Base-by-base conservation (phyloP, 1,140 invertebrate genomes). In the Batillaria attramentaria region DNA sequence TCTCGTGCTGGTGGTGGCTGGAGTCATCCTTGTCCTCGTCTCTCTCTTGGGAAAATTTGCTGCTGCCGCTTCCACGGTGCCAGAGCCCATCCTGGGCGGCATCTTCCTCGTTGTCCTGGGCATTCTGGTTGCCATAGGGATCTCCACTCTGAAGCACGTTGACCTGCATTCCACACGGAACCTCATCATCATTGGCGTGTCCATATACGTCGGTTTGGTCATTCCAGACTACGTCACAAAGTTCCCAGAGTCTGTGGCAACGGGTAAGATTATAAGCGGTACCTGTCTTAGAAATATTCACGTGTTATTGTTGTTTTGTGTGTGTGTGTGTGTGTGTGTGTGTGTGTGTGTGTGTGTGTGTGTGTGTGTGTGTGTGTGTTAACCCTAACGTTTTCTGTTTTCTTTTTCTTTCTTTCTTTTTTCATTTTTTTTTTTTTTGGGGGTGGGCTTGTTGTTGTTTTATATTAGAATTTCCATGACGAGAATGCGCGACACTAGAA, bases 31-130 rank as follows among this genome's bases (percentile, higher is more conserved):
- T 95, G 91, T 97, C 2, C 31, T 81, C 3, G 54, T 86, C 13
- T 84, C 84, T 16, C 90, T 96, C 8, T 93, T 96, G 65, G 95
- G 95, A 57, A 97, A 97, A 91, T 18, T 75, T 24, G 95, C 95
- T 24, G 96, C 95, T 0, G 92, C 96, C 6, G 96, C 97, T 85
- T 95, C 96, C 70, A 95, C 96, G 69, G 96, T 97, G 70, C 96
- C 96, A 4, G 94, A 95, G 85, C 96, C 96, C 0, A 94, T 97
- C 31, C 93, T 97, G 1, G 96, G 95, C 0, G 96, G 96, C 2
- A 93, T 96, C 72, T 96, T 97, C 89, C 95, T 95, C 84, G 93
- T 97, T 4, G 95, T 96, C 94, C 96, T 97, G 88, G 95, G 84
- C 65, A 81, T 83, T 6, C 75, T 88, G 57, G 72, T 80, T 31